Evolutionary conservation across 2,888 invertebrate species (phyloP), one percentile per base, ranked within the genome.

Genomic region (Arctia plantaginis): DNA sequence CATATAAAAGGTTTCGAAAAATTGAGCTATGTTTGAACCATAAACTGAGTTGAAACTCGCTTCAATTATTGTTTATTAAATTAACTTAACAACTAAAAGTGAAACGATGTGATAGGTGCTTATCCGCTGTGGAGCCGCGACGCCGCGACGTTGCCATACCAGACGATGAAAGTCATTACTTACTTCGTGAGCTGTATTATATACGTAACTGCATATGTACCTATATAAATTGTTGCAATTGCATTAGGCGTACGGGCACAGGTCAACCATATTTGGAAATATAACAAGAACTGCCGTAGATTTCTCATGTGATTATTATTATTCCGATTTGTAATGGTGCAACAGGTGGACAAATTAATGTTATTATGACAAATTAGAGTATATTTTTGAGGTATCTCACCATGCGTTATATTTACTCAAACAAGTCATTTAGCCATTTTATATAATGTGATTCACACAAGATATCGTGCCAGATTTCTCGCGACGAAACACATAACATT

Each of bases 141-240:
- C 90, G 87, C 82, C 83, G 90, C 92, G 89, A 90, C 90, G 91
- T 91, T 93, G 92, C 93, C 93, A 93, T 94, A 92, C 93, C 90
- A 90, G 89, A 90, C 93, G 91, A 94, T 93, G 94, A 95, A 95
- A 95, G 93, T 93, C 90, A 65, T 91, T 88, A 90, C 90, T 90
- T 89, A 91, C 88, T 84, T 83, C 85, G 83, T 78, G 82, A 86
- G 83, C 86, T 80, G 84, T 86, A 86, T 70, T 82, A 82, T 81
- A 62, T 62, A 62, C 30, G 7, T 30, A 76, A 79, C 67, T 30
- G n/a, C 33, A 62, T 71, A 33, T 55, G 33, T 59, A 66, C 66
- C 55, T 86, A 82, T 81, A 78, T 85, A 86, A 85, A 80, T 84
- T 83, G 84, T 80, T 85, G 88, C 90, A 87, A 83, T 85, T 82